Base-by-base conservation (phyloP, 2,797 vertebrate species). In the Hydrophis major region DNA sequence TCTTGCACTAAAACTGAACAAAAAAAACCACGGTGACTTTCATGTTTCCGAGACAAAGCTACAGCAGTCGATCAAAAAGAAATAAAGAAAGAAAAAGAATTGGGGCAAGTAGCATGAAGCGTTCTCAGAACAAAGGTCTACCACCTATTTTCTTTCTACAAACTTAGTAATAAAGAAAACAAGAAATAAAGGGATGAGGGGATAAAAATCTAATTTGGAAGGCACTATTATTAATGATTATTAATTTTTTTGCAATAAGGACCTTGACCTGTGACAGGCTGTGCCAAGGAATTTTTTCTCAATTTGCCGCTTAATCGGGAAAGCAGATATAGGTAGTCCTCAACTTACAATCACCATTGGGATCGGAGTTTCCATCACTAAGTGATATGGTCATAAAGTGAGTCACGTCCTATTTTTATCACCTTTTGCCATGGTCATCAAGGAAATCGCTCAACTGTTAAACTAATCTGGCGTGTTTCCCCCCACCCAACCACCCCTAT, bases 1-100 rank as follows among this genome's bases (percentile, higher is more conserved):
- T 95, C 93, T 96, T 96, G 96, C 96, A 96, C 96, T 96, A 95
- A 94, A 88, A 56, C 47, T 92, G 53, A 10, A 86, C 0, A 6
- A 1, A 61, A 1, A 61, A 59, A 4, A 0, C 2, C 25, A 42
- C 6, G 0, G 4, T 20, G 22, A 8, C 89, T 56, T 66, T 10
- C 32, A 53, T 3, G 14, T 86, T 22, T 83, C 74, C 22, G 50
- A 8, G 88, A 61, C 47, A 4, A 13, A 47, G 78, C 55, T 22
- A 11, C 32, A 12, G 18, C 61, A 4, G 16, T 14, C 4, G 25
- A 32, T 60, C 13, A 4, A 4, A 53, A n/a, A 86, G 32, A 3
- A 47, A 32, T 83, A 60, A 60, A 27, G 88, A 56, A 60, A 60
- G 59, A 25, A 60, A 32, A 37, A 32, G 2, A 42, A 42, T 11